phyloP scores from a whole-genome alignment of 2,113 vertebrate genomes.

The Aptenodytes forsteri region DNA sequence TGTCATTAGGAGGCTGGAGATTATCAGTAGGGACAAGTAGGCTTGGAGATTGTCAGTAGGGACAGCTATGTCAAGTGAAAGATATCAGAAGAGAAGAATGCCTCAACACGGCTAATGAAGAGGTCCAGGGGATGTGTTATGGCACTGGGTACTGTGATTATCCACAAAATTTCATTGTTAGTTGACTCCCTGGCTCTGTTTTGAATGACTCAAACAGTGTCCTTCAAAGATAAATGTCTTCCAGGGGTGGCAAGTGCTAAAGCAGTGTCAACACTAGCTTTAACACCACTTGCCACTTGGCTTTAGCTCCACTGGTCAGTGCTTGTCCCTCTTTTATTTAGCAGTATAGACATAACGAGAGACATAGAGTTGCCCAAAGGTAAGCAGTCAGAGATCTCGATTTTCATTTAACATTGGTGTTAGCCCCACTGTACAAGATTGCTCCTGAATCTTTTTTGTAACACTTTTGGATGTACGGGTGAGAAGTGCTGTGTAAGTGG shows the following conservation, averaged over 20 bases:
- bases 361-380: not conserved
- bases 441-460: not conserved
- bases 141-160: not conserved
- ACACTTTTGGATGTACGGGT: rapidly evolving
- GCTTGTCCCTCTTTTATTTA: not conserved
- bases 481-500: not conserved
- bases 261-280: not conserved
- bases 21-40: not conserved
- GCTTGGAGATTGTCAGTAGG: not conserved
- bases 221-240: not conserved
- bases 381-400: not conserved
- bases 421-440: not conserved
- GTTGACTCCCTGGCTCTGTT: not conserved
- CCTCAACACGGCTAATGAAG: not conserved
- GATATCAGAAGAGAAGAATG: not conserved
- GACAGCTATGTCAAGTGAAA: not conserved
- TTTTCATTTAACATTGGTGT: not conserved
- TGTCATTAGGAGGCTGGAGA: not conserved
- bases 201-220: rapidly evolving
- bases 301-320: not conserved
- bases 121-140: not conserved
- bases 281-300: not conserved
- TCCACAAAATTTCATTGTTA: not conserved
- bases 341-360: rapidly evolving
- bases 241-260: rapidly evolving